Evolutionary conservation across 2,797 vertebrate species (phyloP).

Genomic region (Melopsittacus undulatus): DNA sequence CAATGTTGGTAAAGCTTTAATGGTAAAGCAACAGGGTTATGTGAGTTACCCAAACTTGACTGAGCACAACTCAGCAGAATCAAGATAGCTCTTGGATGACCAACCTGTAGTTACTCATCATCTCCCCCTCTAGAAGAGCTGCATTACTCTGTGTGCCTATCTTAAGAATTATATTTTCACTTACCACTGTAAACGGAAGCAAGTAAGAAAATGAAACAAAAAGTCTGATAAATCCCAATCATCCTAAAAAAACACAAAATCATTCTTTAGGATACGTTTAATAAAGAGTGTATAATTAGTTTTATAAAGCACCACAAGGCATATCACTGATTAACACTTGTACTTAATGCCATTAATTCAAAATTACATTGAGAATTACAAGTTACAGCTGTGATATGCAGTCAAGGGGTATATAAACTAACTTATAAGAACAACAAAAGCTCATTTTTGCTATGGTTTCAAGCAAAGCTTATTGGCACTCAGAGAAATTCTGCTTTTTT

Average conservation of each 20-base stretch:
- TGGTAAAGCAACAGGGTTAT: neutral
- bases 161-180: constrained; percentile 13
- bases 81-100: neutral
- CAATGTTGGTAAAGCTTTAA: neutral
- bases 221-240: constrained; percentile 53
- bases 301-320: neutral
- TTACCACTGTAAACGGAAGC: constrained; percentile 72
- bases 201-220: constrained; percentile 65
- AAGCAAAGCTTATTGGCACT: neutral
- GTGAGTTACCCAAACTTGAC: neutral
- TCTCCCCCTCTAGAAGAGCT: neutral
- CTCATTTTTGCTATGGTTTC: neutral
- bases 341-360: neutral
- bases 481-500: neutral
- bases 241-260: constrained; percentile 76
- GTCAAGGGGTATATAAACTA: neutral
- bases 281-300: neutral
- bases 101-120: neutral
- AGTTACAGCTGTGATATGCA: neutral
- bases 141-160: rapidly evolving
- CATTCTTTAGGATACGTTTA: neutral
- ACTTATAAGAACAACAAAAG: neutral
- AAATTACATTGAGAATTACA: neutral
- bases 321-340: neutral
- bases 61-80: neutral